phyloP scores from a whole-genome alignment of 2,797 vertebrate genomes.

The Hemitrygon akajei region DNA sequence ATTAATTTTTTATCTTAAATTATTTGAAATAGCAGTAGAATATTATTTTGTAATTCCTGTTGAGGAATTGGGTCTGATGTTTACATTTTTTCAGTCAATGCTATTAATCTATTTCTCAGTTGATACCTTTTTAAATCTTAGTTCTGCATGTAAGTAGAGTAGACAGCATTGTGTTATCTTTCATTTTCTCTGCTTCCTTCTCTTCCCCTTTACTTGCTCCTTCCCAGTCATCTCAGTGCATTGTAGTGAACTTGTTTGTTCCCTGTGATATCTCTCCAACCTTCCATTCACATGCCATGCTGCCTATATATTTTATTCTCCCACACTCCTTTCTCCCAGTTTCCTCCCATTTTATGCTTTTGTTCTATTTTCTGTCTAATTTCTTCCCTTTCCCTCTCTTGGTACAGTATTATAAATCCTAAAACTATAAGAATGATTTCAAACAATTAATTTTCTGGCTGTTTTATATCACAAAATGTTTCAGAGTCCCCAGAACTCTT shows the following conservation, averaged over 20 bases:
- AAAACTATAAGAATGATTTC: not conserved
- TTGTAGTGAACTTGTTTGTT: no score
- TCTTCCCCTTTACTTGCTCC: no score
- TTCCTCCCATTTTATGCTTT: not conserved
- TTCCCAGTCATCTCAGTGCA: no score
- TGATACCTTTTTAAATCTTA: not conserved
- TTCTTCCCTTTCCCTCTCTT: no score
- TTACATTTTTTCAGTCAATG: not conserved
- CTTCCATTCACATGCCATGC: not conserved
- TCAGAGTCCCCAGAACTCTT: not conserved
- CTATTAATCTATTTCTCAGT: not conserved
- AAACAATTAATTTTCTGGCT: not conserved
- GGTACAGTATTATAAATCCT: not conserved
- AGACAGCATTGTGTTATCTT: not conserved
- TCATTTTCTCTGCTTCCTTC: not conserved
- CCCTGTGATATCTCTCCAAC: not conserved
- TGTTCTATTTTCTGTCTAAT: not conserved
- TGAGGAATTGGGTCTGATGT: not conserved
- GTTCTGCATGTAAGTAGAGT: not conserved
- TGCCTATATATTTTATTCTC: not conserved
- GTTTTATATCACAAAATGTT: not conserved
- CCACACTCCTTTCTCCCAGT: no score
- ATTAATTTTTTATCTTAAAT: slow-evolving; percentile 12
- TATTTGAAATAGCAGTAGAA: not conserved
- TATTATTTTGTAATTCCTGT: not conserved